Conservation (phyloP, 2,888 invertebrate genomes). For the Drosophila anomalata region DNA sequence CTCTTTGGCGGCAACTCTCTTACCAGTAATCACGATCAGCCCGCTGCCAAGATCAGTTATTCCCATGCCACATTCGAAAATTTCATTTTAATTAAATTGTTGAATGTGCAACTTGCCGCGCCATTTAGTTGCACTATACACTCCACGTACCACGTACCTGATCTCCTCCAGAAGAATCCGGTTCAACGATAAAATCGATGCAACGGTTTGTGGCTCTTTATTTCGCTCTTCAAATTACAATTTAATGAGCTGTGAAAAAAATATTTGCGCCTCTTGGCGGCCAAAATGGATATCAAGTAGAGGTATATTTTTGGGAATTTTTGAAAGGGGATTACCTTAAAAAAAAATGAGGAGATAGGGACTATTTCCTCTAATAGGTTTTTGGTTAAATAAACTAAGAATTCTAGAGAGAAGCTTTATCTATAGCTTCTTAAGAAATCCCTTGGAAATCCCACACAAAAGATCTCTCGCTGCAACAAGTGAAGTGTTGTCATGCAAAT, state of each 20-base stretch:
- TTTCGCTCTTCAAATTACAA: slow-evolving; percentile 74
- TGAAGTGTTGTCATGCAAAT: slow-evolving; percentile 60
- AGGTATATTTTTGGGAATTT: background rate
- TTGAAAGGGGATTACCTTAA: background rate
- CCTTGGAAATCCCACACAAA: slow-evolving; percentile 10
- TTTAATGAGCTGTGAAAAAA: slow-evolving; percentile 78
- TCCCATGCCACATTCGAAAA: slow-evolving; percentile 58
- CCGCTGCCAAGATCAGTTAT: slow-evolving; percentile 49
- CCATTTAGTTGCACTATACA: slow-evolving; percentile 53
- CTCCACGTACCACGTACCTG: background rate
- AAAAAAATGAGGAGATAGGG: no score
- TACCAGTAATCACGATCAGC: slow-evolving; percentile 47
- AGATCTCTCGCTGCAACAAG: background rate
- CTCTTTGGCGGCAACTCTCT: slow-evolving; percentile 45
- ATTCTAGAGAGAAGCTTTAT: no score
- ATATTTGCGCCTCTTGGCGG: slow-evolving; percentile 66
- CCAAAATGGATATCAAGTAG: slow-evolving; percentile 2
- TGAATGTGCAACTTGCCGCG: slow-evolving; percentile 69
- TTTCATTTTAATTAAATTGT: slow-evolving; percentile 80
- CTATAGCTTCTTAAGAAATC: background rate
- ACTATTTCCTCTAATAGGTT: no score
- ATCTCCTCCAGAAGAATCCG: slow-evolving; percentile 2
- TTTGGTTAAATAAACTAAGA: no score
- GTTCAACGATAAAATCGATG: slow-evolving; percentile 58
- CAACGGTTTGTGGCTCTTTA: slow-evolving; percentile 70